A percentile compares a stretch with the other conserved stretches of the same genome.
These are phyloP conservation scores for Ctenomys sociabilis DNA, from an alignment of 2,113 vertebrate species.

Conservation along the genomic window DNA sequence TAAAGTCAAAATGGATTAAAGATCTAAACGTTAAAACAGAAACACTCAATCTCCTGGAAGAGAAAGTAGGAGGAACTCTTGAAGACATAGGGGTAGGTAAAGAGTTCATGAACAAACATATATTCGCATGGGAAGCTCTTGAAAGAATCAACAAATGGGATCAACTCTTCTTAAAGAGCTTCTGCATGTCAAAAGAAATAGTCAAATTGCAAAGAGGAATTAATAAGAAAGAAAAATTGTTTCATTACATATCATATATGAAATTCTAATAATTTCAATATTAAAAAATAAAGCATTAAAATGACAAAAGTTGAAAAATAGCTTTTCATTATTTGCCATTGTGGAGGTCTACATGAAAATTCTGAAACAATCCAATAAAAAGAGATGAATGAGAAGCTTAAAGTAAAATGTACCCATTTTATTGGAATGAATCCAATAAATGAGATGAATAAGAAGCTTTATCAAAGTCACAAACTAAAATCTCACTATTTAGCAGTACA, in stretches of 20 bases:
- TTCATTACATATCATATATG: background rate
- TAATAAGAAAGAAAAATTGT: background rate
- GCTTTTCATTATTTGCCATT: background rate
- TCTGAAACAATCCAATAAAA: background rate
- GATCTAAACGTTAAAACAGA: too few species aligned
- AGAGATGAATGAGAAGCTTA: background rate
- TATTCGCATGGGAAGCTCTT: too few species aligned
- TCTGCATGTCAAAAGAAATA: too few species aligned
- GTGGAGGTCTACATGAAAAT: background rate
- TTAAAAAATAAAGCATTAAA: background rate
- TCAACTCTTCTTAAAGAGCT: too few species aligned
- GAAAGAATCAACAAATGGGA: too few species aligned
- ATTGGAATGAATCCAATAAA: background rate
- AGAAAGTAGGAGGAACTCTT: too few species aligned
- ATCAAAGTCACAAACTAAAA: background rate
- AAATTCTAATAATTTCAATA: background rate
- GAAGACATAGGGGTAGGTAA: too few species aligned
- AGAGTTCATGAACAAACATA: too few species aligned
- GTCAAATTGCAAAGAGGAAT: background rate
- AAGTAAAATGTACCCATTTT: too few species aligned
- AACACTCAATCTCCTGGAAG: too few species aligned
- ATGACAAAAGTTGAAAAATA: background rate
- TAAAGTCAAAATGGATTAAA: too few species aligned
- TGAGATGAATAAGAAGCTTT: background rate
- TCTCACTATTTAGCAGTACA: background rate